Conservation (phyloP, 1,140 invertebrate genomes). For the Penaeus vannamei region DNA sequence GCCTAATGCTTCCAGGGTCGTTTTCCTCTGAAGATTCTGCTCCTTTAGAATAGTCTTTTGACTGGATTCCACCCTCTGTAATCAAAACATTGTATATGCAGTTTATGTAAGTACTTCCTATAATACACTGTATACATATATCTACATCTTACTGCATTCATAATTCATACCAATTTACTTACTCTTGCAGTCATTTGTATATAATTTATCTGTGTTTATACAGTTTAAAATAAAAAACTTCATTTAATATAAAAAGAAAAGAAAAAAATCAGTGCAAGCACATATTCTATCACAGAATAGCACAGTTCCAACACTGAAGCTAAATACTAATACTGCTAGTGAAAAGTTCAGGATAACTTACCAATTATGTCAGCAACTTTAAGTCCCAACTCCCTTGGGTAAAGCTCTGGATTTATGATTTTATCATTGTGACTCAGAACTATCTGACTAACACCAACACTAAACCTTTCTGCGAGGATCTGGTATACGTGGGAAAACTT, state of each 20-base stretch:
- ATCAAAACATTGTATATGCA: background rate
- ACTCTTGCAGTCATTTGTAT: too few species aligned
- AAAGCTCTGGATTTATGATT: background rate
- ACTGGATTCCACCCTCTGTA: conserved; percentile 43
- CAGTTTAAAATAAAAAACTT: too few species aligned
- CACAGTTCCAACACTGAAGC: too few species aligned
- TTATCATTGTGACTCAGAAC: conserved; percentile 8
- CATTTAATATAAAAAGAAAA: too few species aligned
- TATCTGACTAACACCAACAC: conserved; percentile 28
- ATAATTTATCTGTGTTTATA: too few species aligned
- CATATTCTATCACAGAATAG: too few species aligned
- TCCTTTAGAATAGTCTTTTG: background rate
- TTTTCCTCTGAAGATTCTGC: background rate
- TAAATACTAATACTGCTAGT: background rate
- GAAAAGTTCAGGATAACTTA: background rate
- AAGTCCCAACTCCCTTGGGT: background rate
- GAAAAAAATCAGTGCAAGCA: too few species aligned
- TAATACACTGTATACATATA: conserved; percentile 9
- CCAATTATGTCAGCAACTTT: conserved; percentile 22
- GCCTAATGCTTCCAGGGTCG: conserved; percentile 48
- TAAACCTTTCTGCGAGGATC: background rate
- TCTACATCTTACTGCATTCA: too few species aligned
- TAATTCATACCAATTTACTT: too few species aligned
- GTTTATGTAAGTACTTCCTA: background rate
- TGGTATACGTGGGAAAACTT: conserved; percentile 26